Percentiles rank a stretch among this genome's conserved stretches.
Conservation (phyloP, 2,888 invertebrate genomes). For the Homarus gammarus region DNA sequence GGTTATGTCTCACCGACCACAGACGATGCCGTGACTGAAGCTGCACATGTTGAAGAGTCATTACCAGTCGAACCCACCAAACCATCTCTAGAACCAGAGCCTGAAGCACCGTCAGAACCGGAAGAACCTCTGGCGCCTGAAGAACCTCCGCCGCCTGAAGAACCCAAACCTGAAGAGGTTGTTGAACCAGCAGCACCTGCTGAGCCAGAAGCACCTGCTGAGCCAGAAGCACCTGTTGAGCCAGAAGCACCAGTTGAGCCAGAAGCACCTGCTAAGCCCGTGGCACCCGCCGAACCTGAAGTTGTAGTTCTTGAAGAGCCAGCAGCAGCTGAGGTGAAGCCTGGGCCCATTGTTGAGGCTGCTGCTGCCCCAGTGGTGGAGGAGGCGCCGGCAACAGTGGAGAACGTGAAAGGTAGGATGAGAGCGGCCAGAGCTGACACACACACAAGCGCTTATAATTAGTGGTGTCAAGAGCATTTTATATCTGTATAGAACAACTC, state of each 20-base stretch:
- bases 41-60: background rate
- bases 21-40: no score
- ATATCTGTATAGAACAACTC: no score
- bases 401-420: background rate
- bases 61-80: background rate
- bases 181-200: background rate
- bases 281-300: background rate
- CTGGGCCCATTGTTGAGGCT: background rate
- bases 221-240: background rate
- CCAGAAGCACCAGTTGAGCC: no score
- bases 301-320: background rate
- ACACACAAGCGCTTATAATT: no score
- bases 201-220: background rate
- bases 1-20: no score
- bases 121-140: constrained; percentile 7
- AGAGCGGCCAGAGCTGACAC: no score
- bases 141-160: background rate
- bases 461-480: no score
- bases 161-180: no score
- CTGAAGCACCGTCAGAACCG: background rate
- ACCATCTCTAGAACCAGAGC: background rate
- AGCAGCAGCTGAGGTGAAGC: background rate
- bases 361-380: background rate
- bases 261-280: background rate
- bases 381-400: background rate